Evolutionary conservation across 2,888 invertebrate species (phyloP), one percentile per base, ranked within the genome.

Genomic region (Griposia aprilina): DNA sequence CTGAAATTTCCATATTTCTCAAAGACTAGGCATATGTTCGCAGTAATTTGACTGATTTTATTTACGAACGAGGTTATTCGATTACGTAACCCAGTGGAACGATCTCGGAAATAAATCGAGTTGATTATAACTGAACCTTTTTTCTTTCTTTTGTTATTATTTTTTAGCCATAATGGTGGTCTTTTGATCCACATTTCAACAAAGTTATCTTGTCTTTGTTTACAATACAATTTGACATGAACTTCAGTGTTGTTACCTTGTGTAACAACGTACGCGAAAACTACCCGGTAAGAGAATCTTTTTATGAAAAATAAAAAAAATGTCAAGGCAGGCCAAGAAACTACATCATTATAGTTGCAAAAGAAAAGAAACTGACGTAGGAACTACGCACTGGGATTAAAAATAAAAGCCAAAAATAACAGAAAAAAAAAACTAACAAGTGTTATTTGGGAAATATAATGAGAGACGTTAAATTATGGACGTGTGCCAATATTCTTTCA

Each of bases 1-100:
- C 76, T 80, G 60, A 76, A 83, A 88, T 88, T 88, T 84, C 80
- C 88, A 89, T 85, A 87, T 89, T 87, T 83, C 83, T 84, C 85
- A 82, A 80, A 85, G 84, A 72, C 74, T 87, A 86, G 69, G 85
- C 78, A 80, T 78, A 83, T 81, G 79, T 82, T 81, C 69, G 67
- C 75, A 81, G 87, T 74, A 88, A 88, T 87, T 81, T 81, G 78
- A 74, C 69, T 85, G 81, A 88, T 85, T 89, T 85, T 87, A 87
- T 87, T 86, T 86, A 76, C 66, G 74, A 73, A 82, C 59, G 68
- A 72, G 48, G 67, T 76, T 81, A 81, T 74, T 76, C 41, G 62
- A 80, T 81, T 85, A 76, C 26, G 59, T 59, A 63, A 63, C 45
- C 60, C 50, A 48, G 17, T 66, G 50, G 48, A 71, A 63, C 50